Evolutionary conservation across 2,113 vertebrate species (phyloP).

Genomic region (Anhinga anhinga): DNA sequence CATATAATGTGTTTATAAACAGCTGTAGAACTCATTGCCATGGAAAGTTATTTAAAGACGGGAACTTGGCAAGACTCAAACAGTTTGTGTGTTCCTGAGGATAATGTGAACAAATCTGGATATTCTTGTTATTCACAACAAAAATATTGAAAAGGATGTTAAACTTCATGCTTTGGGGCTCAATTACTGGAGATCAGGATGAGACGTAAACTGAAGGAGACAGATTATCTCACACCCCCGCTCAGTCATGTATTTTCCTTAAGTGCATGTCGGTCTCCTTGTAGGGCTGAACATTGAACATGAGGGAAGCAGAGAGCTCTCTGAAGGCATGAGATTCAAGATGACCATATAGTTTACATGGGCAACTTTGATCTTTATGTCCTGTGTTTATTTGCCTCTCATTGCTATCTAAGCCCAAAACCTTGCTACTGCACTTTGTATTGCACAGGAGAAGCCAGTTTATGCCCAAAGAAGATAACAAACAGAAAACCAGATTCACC

Average conservation of each 20-base stretch:
- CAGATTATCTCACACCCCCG: not conserved
- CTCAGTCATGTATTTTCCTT: not conserved
- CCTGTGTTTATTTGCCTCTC: not conserved
- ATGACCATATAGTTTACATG: not conserved
- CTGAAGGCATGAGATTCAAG: not conserved
- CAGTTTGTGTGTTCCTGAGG: slow-evolving; percentile 25
- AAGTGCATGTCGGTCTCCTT: not conserved
- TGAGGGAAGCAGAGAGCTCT: not conserved
- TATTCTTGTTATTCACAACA: slow-evolving; percentile 44
- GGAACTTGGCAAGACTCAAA: slow-evolving; percentile 35
- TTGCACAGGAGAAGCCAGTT: not conserved
- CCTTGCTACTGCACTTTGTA: not conserved
- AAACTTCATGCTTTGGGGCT: slow-evolving; percentile 20
- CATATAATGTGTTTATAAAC: slow-evolving; percentile 44
- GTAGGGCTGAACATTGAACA: not conserved
- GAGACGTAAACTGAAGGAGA: slow-evolving; percentile 11
- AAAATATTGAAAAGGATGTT: slow-evolving; percentile 38
- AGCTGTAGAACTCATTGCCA: slow-evolving; percentile 39
- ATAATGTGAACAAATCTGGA: slow-evolving; percentile 57
- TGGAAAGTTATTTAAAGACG: slow-evolving; percentile 35
- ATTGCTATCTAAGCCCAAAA: not conserved
- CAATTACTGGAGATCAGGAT: not conserved
- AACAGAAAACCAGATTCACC: not conserved
- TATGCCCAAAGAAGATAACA: not conserved
- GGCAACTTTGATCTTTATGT: not conserved